phyloP scores from a whole-genome alignment of 2,113 vertebrate species.

The Micronycteris hirsuta region DNA sequence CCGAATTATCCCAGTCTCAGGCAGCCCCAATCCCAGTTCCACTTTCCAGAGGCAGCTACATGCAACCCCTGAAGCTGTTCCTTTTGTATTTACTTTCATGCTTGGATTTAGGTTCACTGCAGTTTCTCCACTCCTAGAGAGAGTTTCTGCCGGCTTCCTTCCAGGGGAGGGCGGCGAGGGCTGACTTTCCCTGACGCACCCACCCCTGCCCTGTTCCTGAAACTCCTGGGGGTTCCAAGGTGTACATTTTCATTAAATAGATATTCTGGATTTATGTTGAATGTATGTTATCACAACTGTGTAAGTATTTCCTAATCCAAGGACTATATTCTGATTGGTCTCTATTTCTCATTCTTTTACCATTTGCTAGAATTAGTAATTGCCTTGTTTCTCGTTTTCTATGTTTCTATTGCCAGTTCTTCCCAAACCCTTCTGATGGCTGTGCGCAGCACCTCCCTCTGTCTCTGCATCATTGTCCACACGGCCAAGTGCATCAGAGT shows the following conservation, averaged over 20 bases:
- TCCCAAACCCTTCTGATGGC: neutral
- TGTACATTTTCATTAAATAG: neutral
- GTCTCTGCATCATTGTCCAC: neutral
- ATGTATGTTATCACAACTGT: neutral
- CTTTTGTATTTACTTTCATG: neutral
- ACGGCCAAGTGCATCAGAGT: neutral
- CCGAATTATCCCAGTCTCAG: neutral
- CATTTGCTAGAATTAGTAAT: neutral
- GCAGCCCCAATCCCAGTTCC: neutral
- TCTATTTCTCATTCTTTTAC: neutral
- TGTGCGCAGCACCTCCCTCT: fast-evolving
- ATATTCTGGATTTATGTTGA: neutral
- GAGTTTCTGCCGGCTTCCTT: fast-evolving
- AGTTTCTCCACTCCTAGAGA: neutral
- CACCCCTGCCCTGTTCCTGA: neutral
- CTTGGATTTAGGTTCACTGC: fast-evolving
- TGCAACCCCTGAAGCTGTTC: neutral
- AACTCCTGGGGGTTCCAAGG: neutral
- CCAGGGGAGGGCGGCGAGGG: neutral
- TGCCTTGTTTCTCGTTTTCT: neutral
- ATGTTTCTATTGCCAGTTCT: neutral
- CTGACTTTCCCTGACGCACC: fast-evolving
- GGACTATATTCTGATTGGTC: neutral
- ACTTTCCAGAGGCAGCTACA: neutral
- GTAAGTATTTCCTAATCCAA: neutral